Conservation (phyloP, 23 tunicate genomes). For the Halocynthia roretzi region DNA sequence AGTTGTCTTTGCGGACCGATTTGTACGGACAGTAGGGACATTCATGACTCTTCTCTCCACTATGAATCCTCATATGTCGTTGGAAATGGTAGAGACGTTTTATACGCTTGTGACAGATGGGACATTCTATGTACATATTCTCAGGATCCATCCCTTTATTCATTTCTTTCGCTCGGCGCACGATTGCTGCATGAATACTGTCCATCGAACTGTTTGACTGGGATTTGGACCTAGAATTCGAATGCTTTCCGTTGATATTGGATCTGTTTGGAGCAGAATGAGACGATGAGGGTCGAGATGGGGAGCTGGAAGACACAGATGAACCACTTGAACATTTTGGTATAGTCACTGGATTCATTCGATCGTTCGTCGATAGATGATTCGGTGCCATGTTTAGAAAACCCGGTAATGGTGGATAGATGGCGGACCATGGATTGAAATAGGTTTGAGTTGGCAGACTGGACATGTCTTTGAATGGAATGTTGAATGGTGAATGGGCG, state of each 20-base stretch:
- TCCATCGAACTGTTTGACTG: slow-evolving; percentile 41
- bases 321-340: too few relatives aligned
- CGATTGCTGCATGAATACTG: slow-evolving; percentile 85
- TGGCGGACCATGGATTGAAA: slow-evolving; percentile 15
- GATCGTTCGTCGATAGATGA: not conserved
- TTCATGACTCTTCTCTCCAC: slow-evolving; percentile 96
- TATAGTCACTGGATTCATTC: too few relatives aligned
- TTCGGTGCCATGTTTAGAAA: not conserved
- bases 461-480: slow-evolving; percentile 3
- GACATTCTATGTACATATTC: slow-evolving; percentile 99
- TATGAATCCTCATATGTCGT: slow-evolving; percentile 98
- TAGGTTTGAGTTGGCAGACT: not conserved
- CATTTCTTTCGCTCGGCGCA: slow-evolving; percentile 89
- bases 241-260: too few relatives aligned
- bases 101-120: slow-evolving; percentile 95
- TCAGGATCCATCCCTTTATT: slow-evolving; percentile 95
- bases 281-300: too few relatives aligned
- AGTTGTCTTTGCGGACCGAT: slow-evolving; percentile 96
- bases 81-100: slow-evolving; percentile 99
- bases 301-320: too few relatives aligned
- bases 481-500: not conserved
- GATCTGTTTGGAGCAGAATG: too few relatives aligned
- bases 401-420: slow-evolving; percentile 6
- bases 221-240: slow-evolving; percentile 1
- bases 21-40: slow-evolving; percentile 97